These are phyloP conservation scores for Ctena decussata DNA, from an alignment of 2,888 invertebrate species.

Conservation along the genomic window DNA sequence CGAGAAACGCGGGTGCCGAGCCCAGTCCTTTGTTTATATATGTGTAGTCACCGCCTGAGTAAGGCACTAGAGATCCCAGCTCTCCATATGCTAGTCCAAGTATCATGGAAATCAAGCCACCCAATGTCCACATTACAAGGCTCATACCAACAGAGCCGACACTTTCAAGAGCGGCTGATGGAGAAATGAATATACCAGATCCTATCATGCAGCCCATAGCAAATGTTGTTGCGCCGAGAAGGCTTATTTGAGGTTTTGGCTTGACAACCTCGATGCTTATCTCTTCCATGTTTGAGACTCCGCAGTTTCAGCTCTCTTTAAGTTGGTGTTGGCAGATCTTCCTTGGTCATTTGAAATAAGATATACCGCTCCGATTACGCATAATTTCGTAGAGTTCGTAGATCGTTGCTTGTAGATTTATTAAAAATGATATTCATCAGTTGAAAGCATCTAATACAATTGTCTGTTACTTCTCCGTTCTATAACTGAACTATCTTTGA, in stretches of 20 bases:
- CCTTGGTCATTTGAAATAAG: no score
- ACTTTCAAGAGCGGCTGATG: not conserved
- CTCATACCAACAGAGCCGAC: conserved; percentile 22
- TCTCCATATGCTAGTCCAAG: conserved; percentile 53
- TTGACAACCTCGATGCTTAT: not conserved
- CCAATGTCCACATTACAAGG: conserved; percentile 38
- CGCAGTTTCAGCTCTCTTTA: no score
- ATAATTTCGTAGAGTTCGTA: no score
- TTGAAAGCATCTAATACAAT: no score
- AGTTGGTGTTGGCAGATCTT: no score
- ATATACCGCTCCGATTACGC: no score
- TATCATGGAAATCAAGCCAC: conserved; percentile 32
- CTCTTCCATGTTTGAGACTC: no score
- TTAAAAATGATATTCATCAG: no score
- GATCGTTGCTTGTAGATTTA: no score
- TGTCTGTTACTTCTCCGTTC: no score
- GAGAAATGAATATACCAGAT: conserved; percentile 11
- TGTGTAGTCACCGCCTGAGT: conserved; percentile 50
- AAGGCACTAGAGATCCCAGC: conserved; percentile 42
- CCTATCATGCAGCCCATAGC: conserved; percentile 8
- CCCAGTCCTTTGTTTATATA: conserved; percentile 48
- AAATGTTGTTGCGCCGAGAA: conserved; percentile 3
- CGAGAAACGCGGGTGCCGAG: conserved; percentile 30
- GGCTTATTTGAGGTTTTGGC: conserved; percentile 15
- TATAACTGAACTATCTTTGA: no score